phyloP scores from a whole-genome alignment of 2,113 vertebrate genomes.

The Canis aureus region DNA sequence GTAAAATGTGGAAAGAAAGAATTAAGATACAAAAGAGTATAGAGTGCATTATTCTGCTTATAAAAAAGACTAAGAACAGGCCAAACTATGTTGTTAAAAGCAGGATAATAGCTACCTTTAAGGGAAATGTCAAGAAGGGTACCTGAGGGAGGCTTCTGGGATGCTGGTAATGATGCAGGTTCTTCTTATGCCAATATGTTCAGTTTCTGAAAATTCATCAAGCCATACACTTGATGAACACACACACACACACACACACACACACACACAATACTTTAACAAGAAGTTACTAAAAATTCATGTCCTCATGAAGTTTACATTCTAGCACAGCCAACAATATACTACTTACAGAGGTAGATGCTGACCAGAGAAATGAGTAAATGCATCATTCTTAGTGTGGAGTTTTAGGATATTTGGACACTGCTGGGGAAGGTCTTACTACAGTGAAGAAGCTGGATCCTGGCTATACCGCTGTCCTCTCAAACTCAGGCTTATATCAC shows the following conservation, averaged over 20 bases:
- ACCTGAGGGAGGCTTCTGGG: neutral
- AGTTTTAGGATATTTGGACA: neutral
- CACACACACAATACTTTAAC: neutral
- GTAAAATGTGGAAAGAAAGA: neutral
- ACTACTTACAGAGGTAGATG: neutral
- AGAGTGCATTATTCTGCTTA: neutral
- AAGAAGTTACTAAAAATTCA: neutral
- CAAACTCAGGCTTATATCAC: neutral
- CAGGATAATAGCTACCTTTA: neutral
- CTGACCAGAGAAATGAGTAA: neutral
- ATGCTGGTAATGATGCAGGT: neutral
- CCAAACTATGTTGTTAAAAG: neutral
- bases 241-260: neutral
- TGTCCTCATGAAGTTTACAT: neutral
- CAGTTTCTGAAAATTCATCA: slow-evolving; percentile 42
- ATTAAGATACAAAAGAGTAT: neutral
- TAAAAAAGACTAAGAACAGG: neutral
- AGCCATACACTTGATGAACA: neutral
- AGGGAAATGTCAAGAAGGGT: neutral
- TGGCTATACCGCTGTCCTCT: neutral
- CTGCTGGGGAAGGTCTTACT: neutral
- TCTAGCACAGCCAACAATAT: neutral
- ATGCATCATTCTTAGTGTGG: neutral
- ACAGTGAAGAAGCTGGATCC: neutral
- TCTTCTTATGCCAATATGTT: neutral